phyloP scores from a whole-genome alignment of 2,888 invertebrate species.

The Metallyticus violacea region DNA sequence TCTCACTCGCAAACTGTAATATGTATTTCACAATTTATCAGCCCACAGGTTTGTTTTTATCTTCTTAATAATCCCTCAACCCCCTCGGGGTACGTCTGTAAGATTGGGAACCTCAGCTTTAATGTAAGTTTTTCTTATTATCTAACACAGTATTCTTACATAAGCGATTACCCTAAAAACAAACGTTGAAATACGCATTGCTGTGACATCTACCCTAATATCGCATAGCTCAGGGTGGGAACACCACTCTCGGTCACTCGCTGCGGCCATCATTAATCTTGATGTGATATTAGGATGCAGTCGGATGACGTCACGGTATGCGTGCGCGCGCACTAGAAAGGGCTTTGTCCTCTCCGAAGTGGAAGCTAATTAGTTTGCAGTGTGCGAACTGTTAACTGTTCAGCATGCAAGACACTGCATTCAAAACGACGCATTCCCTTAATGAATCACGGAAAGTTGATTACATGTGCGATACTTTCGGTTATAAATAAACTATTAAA shows the following conservation, averaged over 20 bases:
- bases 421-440: neutral
- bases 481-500: neutral
- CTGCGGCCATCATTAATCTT: conserved; percentile 8
- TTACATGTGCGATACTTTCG: neutral
- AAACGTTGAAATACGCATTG: too few species aligned
- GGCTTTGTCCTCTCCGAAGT: neutral
- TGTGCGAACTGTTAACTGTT: neutral
- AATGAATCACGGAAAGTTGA: neutral
- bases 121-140: too few species aligned
- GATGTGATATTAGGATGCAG: neutral
- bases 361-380: conserved; percentile 4
- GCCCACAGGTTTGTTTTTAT: too few species aligned
- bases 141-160: too few species aligned
- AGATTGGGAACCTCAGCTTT: too few species aligned
- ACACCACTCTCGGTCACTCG: neutral
- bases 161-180: too few species aligned
- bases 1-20: too few species aligned
- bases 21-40: too few species aligned
- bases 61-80: too few species aligned
- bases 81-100: too few species aligned
- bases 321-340: neutral
- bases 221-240: neutral
- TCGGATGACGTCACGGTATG: conserved; percentile 6
- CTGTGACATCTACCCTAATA: neutral
- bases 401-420: neutral